These are phyloP conservation scores for Sula dactylatra DNA, from an alignment of 2,113 vertebrate species.

Conservation along the genomic window DNA sequence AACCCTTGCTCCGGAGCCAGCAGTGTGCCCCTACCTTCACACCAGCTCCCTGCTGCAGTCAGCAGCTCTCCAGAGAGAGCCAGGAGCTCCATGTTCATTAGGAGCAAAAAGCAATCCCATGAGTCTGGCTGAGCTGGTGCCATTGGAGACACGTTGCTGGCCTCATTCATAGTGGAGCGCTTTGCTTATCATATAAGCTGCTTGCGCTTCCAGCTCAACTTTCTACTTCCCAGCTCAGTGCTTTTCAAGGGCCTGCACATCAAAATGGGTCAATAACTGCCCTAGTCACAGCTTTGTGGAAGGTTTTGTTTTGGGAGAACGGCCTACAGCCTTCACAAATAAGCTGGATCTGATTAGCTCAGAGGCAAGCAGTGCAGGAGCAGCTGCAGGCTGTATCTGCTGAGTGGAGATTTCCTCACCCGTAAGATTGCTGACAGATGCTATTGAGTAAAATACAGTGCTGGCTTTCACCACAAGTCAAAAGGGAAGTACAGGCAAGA, in stretches of 20 bases:
- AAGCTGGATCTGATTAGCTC: constrained; percentile 9
- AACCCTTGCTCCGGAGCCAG: background rate
- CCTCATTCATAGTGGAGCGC: background rate
- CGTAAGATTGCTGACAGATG: constrained; percentile 36
- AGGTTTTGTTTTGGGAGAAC: background rate
- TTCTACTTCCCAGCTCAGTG: background rate
- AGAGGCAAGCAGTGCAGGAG: constrained; percentile 4
- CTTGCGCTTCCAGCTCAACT: background rate
- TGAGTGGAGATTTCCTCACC: constrained; percentile 56
- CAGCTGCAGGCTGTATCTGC: constrained; percentile 52
- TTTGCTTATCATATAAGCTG: background rate
- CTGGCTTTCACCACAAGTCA: constrained; percentile 19
- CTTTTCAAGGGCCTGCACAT: background rate
- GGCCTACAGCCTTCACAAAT: background rate
- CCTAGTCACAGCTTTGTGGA: background rate
- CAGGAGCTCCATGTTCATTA: rapidly evolving
- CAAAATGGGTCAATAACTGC: background rate
- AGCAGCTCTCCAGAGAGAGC: background rate
- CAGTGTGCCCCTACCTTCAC: background rate
- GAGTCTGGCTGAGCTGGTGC: background rate
- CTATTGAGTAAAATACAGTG: constrained; percentile 40
- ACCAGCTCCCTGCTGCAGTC: background rate
- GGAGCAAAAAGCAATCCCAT: background rate
- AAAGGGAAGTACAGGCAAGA: constrained; percentile 5
- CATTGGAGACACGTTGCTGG: rapidly evolving